Base-by-base conservation (phyloP, 2,797 vertebrate genomes). In the Ataeniobius toweri region DNA sequence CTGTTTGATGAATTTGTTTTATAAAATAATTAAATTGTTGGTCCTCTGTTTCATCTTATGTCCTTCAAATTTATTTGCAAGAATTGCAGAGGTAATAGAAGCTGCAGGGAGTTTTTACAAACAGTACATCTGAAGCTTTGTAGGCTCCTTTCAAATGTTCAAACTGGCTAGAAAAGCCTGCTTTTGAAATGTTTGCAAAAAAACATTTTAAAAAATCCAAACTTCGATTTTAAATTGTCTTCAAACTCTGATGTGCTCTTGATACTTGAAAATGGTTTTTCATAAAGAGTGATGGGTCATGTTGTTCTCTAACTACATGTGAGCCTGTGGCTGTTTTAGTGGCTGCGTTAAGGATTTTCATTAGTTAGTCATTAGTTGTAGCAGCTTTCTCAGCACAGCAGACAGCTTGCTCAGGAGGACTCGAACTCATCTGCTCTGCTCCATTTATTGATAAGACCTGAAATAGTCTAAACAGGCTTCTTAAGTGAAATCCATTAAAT, bases 341-440 rank as follows among this genome's bases (percentile, higher is more conserved):
- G 67, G 41, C 67, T n/a, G 9, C 13, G 4, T 46, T n/a, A 24
- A n/a, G 13, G 24, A 1, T 70, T 70, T 70, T 70, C 67, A 70
- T 70, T 70, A 69, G 41, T 46, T 26, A 46, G 72, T 81, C 83
- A 85, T 83, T 78, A 80, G 48, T 71, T 3, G 20, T 58, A 67
- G 65, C 59, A 31, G 22, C 76, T 76, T 71, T 73, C 77, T 90
- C 85, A 89, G 92, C 88, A 82, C 65, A 78, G 65, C 67, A 79
- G 74, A 79, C 58, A 22, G 80, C 83, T 73, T 84, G 48, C 84
- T 84, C 81, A 86, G 83, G 79, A 83, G 55, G 24, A 81, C 44
- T 76, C 46, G 51, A 36, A 81, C 74, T 83, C 63, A 69, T 84
- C 80, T 41, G 46, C 3, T 70, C 63, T 73, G 74, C 82, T 80